phyloP scores from a whole-genome alignment of 2,113 vertebrate species.

The Rhombomys opimus region DNA sequence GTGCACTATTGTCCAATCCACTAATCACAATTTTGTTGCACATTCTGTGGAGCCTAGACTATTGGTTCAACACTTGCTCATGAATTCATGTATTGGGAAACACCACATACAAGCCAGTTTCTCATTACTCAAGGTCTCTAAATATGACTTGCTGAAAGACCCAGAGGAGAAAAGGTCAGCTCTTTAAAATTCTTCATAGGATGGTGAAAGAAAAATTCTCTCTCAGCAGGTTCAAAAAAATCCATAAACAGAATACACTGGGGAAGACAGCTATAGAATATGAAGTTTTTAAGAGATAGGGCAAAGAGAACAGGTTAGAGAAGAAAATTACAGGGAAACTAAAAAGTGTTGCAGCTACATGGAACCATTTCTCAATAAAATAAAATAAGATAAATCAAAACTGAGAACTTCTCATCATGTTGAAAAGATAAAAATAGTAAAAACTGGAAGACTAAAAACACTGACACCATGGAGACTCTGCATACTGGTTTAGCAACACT shows the following conservation, averaged over 20 bases:
- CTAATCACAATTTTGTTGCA: background rate
- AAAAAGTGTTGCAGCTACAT: slow-evolving; percentile 24
- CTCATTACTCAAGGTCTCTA: background rate
- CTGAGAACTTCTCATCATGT: background rate
- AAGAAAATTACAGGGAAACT: background rate
- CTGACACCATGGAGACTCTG: background rate
- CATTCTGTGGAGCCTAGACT: background rate
- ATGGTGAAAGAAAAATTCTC: background rate
- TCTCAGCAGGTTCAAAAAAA: background rate
- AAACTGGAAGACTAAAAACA: background rate
- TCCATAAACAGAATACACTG: background rate
- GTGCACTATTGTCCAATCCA: background rate
- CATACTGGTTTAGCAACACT: background rate
- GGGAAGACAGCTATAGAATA: background rate
- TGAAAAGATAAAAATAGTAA: background rate
- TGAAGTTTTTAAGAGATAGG: background rate
- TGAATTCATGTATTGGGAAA: slow-evolving; percentile 47
- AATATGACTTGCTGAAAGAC: background rate
- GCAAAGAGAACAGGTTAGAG: background rate
- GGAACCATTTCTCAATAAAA: background rate
- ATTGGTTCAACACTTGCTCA: background rate
- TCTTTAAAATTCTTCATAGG: background rate
- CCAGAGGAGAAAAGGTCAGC: background rate
- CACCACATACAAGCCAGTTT: background rate
- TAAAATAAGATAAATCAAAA: slow-evolving; percentile 57